These are phyloP conservation scores for Mormyrus lacerda DNA, from an alignment of 2,113 vertebrate genomes.

Conservation along the genomic window DNA sequence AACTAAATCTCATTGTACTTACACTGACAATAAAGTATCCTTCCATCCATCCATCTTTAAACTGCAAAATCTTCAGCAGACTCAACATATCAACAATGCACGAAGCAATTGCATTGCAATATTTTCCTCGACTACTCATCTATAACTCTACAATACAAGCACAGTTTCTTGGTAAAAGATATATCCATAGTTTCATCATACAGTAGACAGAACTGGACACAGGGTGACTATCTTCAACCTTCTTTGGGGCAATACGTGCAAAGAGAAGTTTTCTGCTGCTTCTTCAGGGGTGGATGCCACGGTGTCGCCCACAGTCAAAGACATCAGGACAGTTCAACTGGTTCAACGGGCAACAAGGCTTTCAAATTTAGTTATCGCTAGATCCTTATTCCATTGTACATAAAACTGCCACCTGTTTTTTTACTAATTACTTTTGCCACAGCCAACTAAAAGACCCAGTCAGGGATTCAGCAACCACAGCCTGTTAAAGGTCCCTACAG, in stretches of 20 bases:
- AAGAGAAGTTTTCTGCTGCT: not conserved
- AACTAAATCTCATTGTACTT: too few species aligned
- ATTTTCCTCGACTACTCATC: not conserved
- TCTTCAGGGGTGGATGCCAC: not conserved
- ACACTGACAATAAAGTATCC: not conserved
- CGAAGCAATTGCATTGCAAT: not conserved
- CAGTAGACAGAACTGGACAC: not conserved
- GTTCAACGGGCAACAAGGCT: not conserved
- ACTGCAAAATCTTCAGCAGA: not conserved
- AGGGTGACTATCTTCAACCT: not conserved
- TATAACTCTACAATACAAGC: not conserved
- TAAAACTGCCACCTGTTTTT: not conserved
- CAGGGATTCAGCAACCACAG: not conserved
- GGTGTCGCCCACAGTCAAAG: not conserved
- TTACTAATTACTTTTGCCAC: not conserved
- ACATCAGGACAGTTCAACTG: not conserved
- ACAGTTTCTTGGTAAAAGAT: not conserved
- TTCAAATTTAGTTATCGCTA: not conserved
- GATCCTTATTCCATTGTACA: not conserved
- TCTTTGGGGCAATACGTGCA: not conserved
- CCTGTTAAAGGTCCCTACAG: not conserved
- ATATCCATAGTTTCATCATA: not conserved
- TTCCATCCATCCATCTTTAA: not conserved
- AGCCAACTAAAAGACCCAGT: not conserved
- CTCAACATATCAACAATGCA: not conserved